Percentiles rank a stretch among this genome's conserved stretches.
These are phyloP conservation scores for Platichthys flesus DNA, from an alignment of 2,113 vertebrate species.

Conservation along the genomic window DNA sequence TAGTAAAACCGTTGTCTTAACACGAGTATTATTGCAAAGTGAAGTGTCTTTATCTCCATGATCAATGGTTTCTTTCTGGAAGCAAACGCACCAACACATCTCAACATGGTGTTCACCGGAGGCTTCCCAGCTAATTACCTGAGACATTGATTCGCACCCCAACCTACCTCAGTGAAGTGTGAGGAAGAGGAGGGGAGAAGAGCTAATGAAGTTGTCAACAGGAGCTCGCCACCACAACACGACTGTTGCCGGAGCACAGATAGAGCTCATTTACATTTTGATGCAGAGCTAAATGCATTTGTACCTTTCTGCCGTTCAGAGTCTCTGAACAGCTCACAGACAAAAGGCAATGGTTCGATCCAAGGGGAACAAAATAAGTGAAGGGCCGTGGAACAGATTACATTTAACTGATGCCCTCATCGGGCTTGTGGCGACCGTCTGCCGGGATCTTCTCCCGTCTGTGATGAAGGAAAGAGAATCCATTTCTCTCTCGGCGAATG, in stretches of 20 bases:
- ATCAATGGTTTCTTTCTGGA: conserved; percentile 32
- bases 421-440: conserved; percentile 31
- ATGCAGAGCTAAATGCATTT: conserved; percentile 19
- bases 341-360: conserved; percentile 19
- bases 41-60: not conserved
- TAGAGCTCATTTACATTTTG: conserved; percentile 43
- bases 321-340: conserved; percentile 17
- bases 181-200: conserved; percentile 35
- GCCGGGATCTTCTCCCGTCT: conserved; percentile 32
- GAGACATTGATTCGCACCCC: conserved; percentile 38
- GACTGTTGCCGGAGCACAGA: conserved; percentile 26
- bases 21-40: not conserved
- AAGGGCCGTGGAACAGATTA: conserved; percentile 47
- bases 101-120: conserved; percentile 46
- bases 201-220: conserved; percentile 50
- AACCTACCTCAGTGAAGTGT: conserved; percentile 13
- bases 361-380: conserved; percentile 36
- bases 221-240: conserved; percentile 16
- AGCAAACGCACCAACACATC: conserved; percentile 18
- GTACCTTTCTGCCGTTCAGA: not conserved
- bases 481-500: conserved; percentile 57
- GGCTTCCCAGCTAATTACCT: conserved; percentile 50
- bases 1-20: not conserved
- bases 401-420: conserved; percentile 43
- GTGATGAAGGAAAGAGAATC: conserved; percentile 52